Percentiles rank a stretch among this genome's conserved stretches.
These are phyloP conservation scores for Cinclus mexicanus DNA, from an alignment of 2,113 vertebrate genomes.

Conservation along the genomic window DNA sequence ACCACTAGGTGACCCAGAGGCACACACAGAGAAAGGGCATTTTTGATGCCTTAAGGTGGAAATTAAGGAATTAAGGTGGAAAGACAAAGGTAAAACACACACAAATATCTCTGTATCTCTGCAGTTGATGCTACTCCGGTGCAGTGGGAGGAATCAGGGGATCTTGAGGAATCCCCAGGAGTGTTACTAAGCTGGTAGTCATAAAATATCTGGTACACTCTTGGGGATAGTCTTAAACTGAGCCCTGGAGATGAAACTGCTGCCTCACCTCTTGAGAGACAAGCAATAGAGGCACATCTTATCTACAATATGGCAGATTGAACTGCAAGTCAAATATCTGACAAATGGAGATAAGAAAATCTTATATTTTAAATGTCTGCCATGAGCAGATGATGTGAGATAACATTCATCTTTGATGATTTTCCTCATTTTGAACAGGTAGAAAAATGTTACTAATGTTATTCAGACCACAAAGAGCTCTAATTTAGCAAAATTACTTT, in stretches of 20 bases:
- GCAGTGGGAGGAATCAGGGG: background rate
- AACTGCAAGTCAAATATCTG: background rate
- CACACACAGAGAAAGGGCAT: background rate
- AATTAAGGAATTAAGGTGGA: background rate
- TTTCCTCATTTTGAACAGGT: background rate
- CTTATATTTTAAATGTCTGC: background rate
- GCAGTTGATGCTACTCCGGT: background rate
- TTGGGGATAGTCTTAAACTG: background rate
- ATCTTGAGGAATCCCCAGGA: background rate
- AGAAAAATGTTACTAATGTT: background rate
- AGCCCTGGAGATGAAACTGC: background rate
- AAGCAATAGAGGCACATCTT: background rate
- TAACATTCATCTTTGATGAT: background rate
- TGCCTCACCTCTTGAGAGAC: background rate
- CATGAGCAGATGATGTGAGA: background rate
- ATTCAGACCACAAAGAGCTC: background rate
- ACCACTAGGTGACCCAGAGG: background rate
- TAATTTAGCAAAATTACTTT: background rate
- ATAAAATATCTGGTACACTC: background rate
- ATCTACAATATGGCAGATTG: background rate
- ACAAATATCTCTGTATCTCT: background rate
- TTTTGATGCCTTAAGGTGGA: background rate
- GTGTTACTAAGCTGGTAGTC: background rate
- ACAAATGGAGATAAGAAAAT: background rate
- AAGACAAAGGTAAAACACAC: background rate